phyloP scores from a whole-genome alignment of 2,113 vertebrate genomes.

The Ardeotis arabs region DNA sequence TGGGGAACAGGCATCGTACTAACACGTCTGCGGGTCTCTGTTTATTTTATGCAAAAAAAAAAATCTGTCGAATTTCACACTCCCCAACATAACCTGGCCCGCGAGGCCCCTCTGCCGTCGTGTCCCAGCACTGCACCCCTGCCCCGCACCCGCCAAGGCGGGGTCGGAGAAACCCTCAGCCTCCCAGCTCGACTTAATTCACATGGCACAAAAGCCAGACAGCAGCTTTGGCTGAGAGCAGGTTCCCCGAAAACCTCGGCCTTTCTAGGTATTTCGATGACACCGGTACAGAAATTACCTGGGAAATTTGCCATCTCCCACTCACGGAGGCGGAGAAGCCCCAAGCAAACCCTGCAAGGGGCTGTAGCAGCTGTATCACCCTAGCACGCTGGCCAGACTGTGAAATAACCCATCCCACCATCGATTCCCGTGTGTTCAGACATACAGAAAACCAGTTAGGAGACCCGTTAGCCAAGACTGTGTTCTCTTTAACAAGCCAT shows the following conservation, averaged over 20 bases:
- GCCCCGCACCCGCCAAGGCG: no score
- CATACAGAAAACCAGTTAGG: background rate
- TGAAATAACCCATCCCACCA: background rate
- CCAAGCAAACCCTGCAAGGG: background rate
- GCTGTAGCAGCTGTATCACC: no score
- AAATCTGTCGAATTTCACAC: background rate
- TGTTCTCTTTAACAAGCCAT: background rate
- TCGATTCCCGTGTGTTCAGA: fast-evolving
- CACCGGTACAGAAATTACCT: background rate
- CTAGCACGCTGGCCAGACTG: fast-evolving
- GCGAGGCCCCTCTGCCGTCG: conserved; percentile 33
- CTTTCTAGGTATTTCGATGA: background rate
- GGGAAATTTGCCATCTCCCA: background rate
- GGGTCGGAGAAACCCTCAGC: background rate
- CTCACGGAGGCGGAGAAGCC: fast-evolving
- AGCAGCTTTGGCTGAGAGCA: no score
- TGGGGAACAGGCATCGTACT: background rate
- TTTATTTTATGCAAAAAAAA: background rate
- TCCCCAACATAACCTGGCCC: background rate
- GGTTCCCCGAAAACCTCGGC: fast-evolving
- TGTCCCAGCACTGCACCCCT: background rate
- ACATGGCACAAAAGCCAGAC: background rate
- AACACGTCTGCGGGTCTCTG: background rate
- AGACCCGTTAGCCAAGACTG: background rate
- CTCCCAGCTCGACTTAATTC: background rate